Evolutionary conservation across 2,888 invertebrate genomes (phyloP).

Genomic region (Lithophane semibrunnea): DNA sequence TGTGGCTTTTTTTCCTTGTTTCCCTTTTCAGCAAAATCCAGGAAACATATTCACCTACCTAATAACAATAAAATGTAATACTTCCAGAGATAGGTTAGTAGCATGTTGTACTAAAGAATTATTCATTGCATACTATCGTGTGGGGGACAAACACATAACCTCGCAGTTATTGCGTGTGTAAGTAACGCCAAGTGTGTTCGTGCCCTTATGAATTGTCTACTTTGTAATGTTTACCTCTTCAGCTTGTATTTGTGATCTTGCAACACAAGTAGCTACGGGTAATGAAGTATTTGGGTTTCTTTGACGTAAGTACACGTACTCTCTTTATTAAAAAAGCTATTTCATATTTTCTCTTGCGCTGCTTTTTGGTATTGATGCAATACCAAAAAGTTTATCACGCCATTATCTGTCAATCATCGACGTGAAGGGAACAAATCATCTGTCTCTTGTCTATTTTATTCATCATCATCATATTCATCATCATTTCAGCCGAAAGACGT

Average conservation of each 20-base stretch:
- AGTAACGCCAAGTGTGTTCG: constrained; percentile 53
- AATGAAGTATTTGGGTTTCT: neutral
- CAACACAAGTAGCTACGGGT: neutral
- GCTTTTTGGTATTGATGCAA: too few relatives aligned
- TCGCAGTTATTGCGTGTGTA: constrained; percentile 47
- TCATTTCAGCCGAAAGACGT: too few relatives aligned
- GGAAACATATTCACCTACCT: constrained; percentile 30
- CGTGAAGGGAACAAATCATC: too few relatives aligned
- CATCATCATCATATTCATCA: too few relatives aligned
- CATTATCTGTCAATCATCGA: neutral
- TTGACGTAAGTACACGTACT: neutral
- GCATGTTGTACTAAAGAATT: constrained; percentile 55
- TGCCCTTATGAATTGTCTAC: constrained; percentile 43
- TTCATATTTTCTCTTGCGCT: neutral
- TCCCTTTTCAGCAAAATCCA: neutral
- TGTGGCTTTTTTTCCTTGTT: neutral
- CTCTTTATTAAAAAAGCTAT: neutral
- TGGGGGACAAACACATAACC: constrained; percentile 35
- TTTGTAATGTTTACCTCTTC: constrained; percentile 33
- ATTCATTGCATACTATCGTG: constrained; percentile 51
- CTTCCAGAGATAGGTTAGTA: constrained; percentile 30
- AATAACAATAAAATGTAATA: constrained; percentile 59
- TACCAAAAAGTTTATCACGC: neutral
- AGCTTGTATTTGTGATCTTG: constrained; percentile 24
- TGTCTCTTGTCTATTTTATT: neutral